Evolutionary conservation across 2,888 invertebrate species (phyloP).

Genomic region (Sminthurinus aureus): DNA sequence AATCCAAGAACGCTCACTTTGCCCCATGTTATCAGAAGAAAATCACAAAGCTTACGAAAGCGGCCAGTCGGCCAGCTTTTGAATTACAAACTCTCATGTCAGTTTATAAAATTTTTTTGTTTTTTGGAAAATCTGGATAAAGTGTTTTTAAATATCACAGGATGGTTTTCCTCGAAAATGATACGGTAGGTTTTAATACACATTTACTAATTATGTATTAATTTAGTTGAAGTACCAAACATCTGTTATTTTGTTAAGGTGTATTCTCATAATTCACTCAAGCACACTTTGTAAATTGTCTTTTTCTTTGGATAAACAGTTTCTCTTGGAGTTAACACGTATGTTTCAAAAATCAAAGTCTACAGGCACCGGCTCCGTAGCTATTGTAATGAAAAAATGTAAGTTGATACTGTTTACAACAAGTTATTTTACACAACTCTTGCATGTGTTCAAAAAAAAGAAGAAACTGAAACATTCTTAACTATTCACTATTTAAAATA

Average conservation of each 20-base stretch:
- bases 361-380: slow-evolving; percentile 74
- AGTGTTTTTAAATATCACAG: neutral
- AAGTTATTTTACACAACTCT: neutral
- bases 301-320: slow-evolving; percentile 66
- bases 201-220: neutral
- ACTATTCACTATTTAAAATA: too few species aligned
- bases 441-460: too few species aligned
- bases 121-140: too few species aligned
- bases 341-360: slow-evolving; percentile 85
- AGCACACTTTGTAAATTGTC: neutral
- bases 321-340: slow-evolving; percentile 81
- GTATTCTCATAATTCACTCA: neutral
- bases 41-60: too few species aligned
- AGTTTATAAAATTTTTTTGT: too few species aligned
- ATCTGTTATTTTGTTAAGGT: neutral
- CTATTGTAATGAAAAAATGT: slow-evolving; percentile 94
- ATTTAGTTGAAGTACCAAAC: neutral
- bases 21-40: too few species aligned
- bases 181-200: slow-evolving; percentile 44
- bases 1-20: too few species aligned
- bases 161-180: slow-evolving; percentile 54
- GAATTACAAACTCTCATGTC: too few species aligned
- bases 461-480: too few species aligned
- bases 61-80: too few species aligned
- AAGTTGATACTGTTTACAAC: slow-evolving; percentile 64